These are phyloP conservation scores for Eulacestoma nigropectus DNA, from an alignment of 2,113 vertebrate species.

Conservation along the genomic window DNA sequence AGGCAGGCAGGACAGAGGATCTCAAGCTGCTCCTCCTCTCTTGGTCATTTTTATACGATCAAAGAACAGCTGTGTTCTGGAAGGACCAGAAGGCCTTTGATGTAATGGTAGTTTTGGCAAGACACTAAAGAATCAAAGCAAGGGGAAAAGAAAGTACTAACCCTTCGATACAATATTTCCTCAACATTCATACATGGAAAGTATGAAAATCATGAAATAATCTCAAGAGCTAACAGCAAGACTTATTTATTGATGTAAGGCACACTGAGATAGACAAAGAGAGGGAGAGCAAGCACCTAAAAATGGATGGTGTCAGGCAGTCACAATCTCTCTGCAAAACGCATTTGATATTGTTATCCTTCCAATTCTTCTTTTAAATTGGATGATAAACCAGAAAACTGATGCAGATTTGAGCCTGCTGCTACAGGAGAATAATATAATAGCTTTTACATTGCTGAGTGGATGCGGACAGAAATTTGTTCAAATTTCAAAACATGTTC, in stretches of 20 bases:
- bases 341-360: not conserved
- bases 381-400: not conserved
- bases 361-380: not conserved
- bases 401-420: not conserved
- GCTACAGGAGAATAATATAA: not conserved
- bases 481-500: too few relatives aligned
- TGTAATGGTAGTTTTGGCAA: slow-evolving; percentile 45
- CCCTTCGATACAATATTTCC: not conserved
- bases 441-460: not conserved
- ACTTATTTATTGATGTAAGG: not conserved
- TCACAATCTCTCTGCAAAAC: not conserved
- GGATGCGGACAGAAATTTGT: not conserved
- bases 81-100: slow-evolving; percentile 33
- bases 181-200: not conserved
- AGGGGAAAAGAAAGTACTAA: not conserved
- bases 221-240: not conserved
- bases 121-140: not conserved
- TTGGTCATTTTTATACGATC: not conserved
- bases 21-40: not conserved
- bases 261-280: not conserved
- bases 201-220: not conserved
- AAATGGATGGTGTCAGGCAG: not conserved
- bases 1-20: slow-evolving; percentile 19
- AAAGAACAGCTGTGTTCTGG: slow-evolving; percentile 15
- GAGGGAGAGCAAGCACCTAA: not conserved